These are phyloP conservation scores for Chalcosyrphus nemorum DNA, from an alignment of 2,888 invertebrate species.

Conservation along the genomic window DNA sequence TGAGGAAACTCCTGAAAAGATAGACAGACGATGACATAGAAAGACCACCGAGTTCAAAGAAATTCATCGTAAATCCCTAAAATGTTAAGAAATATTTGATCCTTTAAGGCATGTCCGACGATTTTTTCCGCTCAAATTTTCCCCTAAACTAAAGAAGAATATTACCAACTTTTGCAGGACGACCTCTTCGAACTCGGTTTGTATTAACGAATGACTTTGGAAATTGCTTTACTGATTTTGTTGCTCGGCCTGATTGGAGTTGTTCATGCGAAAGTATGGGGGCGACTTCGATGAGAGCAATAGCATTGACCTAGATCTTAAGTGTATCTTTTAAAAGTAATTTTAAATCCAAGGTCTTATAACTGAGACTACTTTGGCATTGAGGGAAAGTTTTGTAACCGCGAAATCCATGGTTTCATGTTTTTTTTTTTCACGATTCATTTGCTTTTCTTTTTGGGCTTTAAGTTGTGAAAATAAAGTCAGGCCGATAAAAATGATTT, in stretches of 20 bases:
- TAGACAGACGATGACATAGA: background rate
- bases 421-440: no score
- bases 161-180: conserved; percentile 24
- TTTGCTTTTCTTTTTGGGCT: no score
- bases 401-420: no score
- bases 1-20: background rate
- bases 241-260: conserved; percentile 18
- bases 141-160: background rate
- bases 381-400: no score
- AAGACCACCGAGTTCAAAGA: conserved; percentile 22
- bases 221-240: conserved; percentile 39
- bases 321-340: background rate
- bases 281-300: background rate
- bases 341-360: background rate
- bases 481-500: no score
- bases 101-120: conserved; percentile 45
- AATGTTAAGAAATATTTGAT: conserved; percentile 58
- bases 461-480: no score
- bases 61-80: conserved; percentile 32
- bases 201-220: background rate
- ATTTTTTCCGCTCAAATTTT: background rate
- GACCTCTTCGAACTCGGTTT: background rate
- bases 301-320: background rate
- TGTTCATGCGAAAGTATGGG: conserved; percentile 8
- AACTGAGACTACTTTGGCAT: background rate